Evolutionary conservation across 2,888 invertebrate genomes (phyloP).

Genomic region (Microplitis deprimator): DNA sequence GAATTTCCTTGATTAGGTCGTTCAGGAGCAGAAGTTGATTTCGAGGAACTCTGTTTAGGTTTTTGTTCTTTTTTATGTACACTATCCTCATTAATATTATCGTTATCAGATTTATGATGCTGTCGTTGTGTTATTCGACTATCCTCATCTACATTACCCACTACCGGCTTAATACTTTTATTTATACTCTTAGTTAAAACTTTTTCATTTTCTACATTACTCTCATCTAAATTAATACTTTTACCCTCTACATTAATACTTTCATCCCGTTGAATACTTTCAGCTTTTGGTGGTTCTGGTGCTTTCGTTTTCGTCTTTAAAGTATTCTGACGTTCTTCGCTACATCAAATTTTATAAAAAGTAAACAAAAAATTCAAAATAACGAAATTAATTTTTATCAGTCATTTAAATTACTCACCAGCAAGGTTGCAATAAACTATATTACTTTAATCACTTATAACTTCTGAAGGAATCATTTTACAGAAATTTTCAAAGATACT

Average conservation of each 20-base stretch:
- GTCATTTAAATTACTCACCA: no score
- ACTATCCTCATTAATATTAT: constrained; percentile 48
- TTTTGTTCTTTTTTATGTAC: constrained; percentile 3
- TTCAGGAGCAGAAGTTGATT: constrained; percentile 51
- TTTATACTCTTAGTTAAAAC: background rate
- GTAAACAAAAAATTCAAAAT: constrained; percentile 1
- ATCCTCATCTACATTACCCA: constrained; percentile 42
- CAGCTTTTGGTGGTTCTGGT: background rate
- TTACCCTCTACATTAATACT: constrained; percentile 15
- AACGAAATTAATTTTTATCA: no score
- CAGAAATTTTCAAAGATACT: no score
- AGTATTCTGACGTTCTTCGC: background rate
- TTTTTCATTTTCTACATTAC: constrained; percentile 15
- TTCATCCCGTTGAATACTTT: constrained; percentile 53
- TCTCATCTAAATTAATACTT: constrained; percentile 11
- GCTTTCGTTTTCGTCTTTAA: background rate
- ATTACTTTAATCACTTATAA: no score
- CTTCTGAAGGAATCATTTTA: no score
- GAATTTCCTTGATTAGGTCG: constrained; percentile 57
- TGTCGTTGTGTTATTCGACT: constrained; percentile 29
- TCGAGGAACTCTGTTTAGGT: constrained; percentile 56
- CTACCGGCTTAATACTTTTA: constrained; percentile 25
- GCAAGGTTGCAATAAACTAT: no score
- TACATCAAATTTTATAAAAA: background rate
- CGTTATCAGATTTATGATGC: constrained; percentile 8